Evolutionary conservation across 2,797 vertebrate species (phyloP).

Genomic region (Oreochromis mossambicus): DNA sequence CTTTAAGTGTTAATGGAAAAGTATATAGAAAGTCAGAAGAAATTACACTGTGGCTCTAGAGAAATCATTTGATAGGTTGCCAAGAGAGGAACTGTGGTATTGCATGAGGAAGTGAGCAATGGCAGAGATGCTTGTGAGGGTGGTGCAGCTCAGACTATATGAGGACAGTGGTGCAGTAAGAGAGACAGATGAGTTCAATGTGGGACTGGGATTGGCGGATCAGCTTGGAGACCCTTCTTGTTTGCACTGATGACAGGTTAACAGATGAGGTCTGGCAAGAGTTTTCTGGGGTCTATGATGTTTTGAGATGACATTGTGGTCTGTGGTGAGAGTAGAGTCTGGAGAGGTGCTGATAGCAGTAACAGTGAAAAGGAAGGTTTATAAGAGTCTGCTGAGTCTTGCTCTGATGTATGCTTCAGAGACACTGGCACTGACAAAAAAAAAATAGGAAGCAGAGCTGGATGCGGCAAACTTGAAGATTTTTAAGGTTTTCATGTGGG

Average conservation of each 20-base stretch:
- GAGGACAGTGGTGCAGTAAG: too few relatives aligned
- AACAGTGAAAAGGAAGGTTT: background rate
- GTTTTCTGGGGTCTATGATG: background rate
- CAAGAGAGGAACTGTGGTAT: too few relatives aligned
- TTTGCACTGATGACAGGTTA: too few relatives aligned
- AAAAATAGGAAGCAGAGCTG: background rate
- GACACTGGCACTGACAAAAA: background rate
- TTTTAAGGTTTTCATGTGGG: background rate
- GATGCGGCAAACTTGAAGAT: background rate
- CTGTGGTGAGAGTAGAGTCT: background rate
- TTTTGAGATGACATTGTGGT: background rate
- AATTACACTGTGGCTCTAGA: background rate
- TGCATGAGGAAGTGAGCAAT: too few relatives aligned
- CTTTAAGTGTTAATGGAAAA: background rate
- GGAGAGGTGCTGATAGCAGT: background rate
- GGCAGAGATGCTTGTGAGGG: too few relatives aligned
- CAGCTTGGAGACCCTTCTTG: too few relatives aligned
- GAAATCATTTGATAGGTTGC: background rate
- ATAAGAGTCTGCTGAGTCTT: background rate
- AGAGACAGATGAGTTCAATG: too few relatives aligned
- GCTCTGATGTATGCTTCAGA: background rate
- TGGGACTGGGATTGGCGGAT: too few relatives aligned
- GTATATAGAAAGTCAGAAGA: background rate
- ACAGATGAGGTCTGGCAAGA: too few relatives aligned
- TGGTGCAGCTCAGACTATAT: too few relatives aligned